Evolutionary conservation across 53 echinoderm and acorn worm genomes (phyloP).

Genomic region (Holothuria scabra): DNA sequence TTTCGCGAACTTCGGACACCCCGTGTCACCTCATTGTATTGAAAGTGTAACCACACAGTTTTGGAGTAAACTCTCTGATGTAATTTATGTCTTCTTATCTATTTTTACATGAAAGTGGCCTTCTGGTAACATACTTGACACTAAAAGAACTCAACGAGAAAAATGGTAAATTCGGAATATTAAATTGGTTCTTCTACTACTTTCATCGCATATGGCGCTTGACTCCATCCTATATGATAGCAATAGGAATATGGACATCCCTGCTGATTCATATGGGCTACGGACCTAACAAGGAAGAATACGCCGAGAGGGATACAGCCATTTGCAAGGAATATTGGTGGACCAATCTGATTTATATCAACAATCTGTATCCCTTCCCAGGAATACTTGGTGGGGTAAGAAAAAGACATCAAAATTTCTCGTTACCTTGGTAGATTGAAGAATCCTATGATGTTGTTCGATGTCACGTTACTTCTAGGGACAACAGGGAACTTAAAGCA

Average conservation of each 20-base stretch:
- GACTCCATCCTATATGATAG: conserved; percentile 68
- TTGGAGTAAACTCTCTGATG: too few species aligned
- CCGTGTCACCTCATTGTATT: too few species aligned
- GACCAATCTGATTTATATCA: conserved; percentile 69
- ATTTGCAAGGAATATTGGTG: conserved; percentile 60
- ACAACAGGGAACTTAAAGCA: too few species aligned
- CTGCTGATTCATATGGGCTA: conserved; percentile 49
- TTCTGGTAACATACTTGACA: conserved; percentile 62
- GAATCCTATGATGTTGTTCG: too few species aligned
- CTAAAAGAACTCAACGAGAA: conserved; percentile 35
- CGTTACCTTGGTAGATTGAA: too few species aligned
- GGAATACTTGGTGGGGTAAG: conserved; percentile 20
- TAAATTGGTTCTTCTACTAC: conserved; percentile 72
- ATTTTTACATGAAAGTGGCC: conserved; percentile 39
- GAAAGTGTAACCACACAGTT: too few species aligned
- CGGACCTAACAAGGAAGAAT: conserved; percentile 17
- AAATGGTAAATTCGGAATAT: background rate
- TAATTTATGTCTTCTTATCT: background rate
- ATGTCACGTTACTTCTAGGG: too few species aligned
- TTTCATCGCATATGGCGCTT: conserved; percentile 81
- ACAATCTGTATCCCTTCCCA: conserved; percentile 70
- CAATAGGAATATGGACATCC: conserved; percentile 47
- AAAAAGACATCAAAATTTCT: too few species aligned
- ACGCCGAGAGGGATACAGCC: background rate
- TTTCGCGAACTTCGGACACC: too few species aligned